These are phyloP conservation scores for Hippoglossus hippoglossus DNA, from an alignment of 2,797 vertebrate genomes.

Conservation along the genomic window DNA sequence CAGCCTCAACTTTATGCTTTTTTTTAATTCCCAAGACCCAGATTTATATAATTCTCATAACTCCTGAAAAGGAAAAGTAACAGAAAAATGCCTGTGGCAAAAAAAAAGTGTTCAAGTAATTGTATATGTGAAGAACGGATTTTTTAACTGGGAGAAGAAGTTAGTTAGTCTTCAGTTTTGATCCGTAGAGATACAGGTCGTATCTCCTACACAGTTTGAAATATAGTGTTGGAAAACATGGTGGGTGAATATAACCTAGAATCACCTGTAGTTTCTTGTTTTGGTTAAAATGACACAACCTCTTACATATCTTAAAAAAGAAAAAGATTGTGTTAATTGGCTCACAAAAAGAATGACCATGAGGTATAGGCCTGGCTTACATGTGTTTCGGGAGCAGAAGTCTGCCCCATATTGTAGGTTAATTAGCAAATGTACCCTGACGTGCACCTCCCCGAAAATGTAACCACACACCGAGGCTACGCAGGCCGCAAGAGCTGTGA, in stretches of 20 bases:
- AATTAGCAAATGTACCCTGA: neutral
- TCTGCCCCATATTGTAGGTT: neutral
- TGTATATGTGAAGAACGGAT: slow-evolving; percentile 12
- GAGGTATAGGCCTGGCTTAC: neutral
- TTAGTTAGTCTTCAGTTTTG: slow-evolving; percentile 14
- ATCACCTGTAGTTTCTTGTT: neutral
- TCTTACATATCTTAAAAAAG: neutral
- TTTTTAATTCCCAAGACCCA: neutral
- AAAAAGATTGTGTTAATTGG: neutral
- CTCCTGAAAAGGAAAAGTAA: slow-evolving; percentile 24
- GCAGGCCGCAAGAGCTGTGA: no score
- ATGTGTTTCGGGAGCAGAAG: neutral
- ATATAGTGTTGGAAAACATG: neutral
- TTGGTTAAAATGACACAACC: neutral
- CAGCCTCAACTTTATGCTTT: neutral
- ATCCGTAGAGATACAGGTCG: slow-evolving; percentile 18
- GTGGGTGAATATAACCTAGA: neutral
- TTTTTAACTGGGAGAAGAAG: slow-evolving; percentile 20
- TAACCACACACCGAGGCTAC: no score
- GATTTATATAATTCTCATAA: slow-evolving; percentile 20
- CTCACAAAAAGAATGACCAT: no score
- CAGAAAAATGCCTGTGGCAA: slow-evolving; percentile 32
- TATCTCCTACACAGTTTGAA: neutral
- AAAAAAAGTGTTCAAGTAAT: slow-evolving; percentile 40
- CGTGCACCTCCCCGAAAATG: no score